Base-by-base conservation (phyloP, 2,888 invertebrate genomes). In the Gerris lacustris region DNA sequence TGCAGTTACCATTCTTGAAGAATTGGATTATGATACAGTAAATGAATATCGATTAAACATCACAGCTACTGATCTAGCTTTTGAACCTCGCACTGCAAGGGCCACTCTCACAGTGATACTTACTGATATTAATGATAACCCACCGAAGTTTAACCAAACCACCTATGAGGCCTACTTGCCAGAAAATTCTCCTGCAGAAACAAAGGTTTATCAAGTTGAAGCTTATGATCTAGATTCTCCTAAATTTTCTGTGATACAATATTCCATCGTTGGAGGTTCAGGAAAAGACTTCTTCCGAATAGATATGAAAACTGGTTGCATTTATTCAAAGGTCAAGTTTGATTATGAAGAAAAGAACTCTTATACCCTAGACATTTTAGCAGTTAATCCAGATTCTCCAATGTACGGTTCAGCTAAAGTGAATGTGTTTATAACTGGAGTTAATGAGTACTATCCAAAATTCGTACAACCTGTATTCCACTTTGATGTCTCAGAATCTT, bases 81-180 rank as follows among this genome's bases (percentile, higher is more conserved):
- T 92, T 78, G 88, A 90, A 75, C 85, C 91, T 0, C 87, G 86
- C 76, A 86, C 86, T 77, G 86, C 92, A 0, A 88, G 89, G 6
- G 92, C 92, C 0, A 89, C 90, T 76, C 82, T 96, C 6, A 92
- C 91, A 0, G 89, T 97, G 0, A 90, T 89, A 69, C 83, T 97
- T 1, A 92, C 92, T 0, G 96, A 97, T 79, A 91, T 96, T 62
- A 96, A 95, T 78, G 95, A 97, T 78, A 96, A 96, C 80, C 88
- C 93, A 9, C 96, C 96, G 0, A 82, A 84, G 15, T 97, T 96
- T 78, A 89, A 91, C 79, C 88, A 90, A 79, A 84, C 86, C 0
- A 81, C 84, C 69, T 95, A 91, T 78, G 85, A 89, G 76, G 91
- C 91, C 0, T 90, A 86, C 78, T 82, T 96, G 66, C 85, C 88